A percentile compares a stretch with the other conserved stretches of the same genome.
phyloP scores from a whole-genome alignment of 2,797 vertebrate genomes.

The Myoxocephalus aenaeus region DNA sequence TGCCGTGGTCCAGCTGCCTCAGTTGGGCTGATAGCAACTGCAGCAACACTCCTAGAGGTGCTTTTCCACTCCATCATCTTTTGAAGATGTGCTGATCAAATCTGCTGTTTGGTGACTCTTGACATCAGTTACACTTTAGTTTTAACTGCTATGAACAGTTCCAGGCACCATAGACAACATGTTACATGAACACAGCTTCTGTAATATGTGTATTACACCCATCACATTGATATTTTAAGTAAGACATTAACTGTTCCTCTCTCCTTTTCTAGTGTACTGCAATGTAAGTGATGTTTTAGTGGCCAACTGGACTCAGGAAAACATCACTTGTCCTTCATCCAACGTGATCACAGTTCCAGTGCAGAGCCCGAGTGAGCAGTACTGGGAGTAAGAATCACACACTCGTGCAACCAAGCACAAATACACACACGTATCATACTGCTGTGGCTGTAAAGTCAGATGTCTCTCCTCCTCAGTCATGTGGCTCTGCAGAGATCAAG shows the following conservation, averaged over 20 bases:
- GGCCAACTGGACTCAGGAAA: constrained; percentile 83
- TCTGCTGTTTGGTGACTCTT: no score
- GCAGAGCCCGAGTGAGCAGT: constrained; percentile 92
- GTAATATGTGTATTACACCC: no score
- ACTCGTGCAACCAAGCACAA: background rate
- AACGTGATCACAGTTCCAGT: constrained; percentile 60
- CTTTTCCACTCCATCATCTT: background rate
- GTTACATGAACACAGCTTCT: no score
- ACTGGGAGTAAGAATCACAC: constrained; percentile 92
- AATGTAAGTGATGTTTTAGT: constrained; percentile 71
- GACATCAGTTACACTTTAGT: no score
- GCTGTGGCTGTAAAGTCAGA: constrained; percentile 2
- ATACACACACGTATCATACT: background rate
- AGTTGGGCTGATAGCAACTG: constrained; percentile 85
- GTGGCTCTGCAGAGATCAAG: constrained; percentile 88
- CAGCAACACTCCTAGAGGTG: constrained; percentile 84
- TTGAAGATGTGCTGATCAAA: no score
- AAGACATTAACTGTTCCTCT: no score
- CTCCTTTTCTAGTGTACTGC: constrained; percentile 71
- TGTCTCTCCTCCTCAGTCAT: constrained; percentile 76
- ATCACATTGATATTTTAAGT: no score
- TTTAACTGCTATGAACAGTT: no score
- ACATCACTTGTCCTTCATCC: constrained; percentile 80
- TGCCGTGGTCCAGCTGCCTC: constrained; percentile 90
- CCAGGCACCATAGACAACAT: no score